Conservation (phyloP, 23 tunicate species). For the Ascidia mentula region DNA sequence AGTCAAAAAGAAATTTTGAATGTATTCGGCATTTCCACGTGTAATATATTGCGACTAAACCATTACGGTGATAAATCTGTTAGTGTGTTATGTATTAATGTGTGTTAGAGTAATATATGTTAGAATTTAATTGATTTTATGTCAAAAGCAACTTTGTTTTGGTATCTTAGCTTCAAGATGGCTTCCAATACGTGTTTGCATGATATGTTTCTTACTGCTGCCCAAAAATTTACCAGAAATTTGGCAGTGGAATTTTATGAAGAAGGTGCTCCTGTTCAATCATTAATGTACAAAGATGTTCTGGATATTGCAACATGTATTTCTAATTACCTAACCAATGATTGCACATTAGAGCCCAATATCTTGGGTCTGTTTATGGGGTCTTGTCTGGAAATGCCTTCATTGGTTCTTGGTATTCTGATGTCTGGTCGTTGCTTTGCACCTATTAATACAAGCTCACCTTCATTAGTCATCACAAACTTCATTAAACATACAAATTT, state of each 20-base stretch:
- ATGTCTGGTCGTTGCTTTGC: slow-evolving; percentile 38
- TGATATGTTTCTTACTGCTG: not conserved
- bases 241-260: not conserved
- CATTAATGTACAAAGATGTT: not conserved
- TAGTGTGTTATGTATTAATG: no score
- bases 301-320: not conserved
- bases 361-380: slow-evolving; percentile 39
- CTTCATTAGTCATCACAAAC: not conserved
- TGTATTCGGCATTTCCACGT: no score
- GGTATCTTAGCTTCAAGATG: no score
- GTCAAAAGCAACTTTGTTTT: no score
- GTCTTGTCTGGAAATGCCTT: slow-evolving; percentile 25
- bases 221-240: not conserved
- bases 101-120: no score
- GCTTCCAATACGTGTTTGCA: not conserved
- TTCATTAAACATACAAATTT: not conserved
- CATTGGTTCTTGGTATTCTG: slow-evolving; percentile 38
- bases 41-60: no score
- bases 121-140: no score
- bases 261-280: not conserved
- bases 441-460: slow-evolving; percentile 30
- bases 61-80: no score
- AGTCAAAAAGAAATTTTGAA: no score
- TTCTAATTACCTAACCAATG: not conserved
- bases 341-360: not conserved